Evolutionary conservation across 2,888 invertebrate genomes (phyloP).

Genomic region (Pachliopta kotzebuea): DNA sequence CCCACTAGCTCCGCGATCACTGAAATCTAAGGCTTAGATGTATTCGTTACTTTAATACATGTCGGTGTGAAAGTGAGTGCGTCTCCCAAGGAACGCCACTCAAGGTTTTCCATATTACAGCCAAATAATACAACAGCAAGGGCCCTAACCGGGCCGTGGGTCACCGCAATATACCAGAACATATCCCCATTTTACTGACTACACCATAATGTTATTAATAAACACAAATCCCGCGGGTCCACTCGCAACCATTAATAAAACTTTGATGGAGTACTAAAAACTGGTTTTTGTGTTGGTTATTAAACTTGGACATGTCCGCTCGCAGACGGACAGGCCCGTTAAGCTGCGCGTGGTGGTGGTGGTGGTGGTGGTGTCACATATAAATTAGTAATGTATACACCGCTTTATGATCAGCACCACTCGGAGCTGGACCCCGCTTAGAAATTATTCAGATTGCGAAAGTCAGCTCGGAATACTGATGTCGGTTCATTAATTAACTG

Average conservation of each 20-base stretch:
- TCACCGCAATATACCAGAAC: background rate
- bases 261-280: conserved; percentile 41
- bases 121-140: no score
- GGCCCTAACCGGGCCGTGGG: background rate
- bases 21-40: no score
- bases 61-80: no score
- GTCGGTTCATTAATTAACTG: no score
- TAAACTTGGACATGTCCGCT: conserved; percentile 42
- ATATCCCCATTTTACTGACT: background rate
- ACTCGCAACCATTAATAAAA: conserved; percentile 43
- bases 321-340: conserved; percentile 38
- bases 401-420: conserved; percentile 37
- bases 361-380: conserved; percentile 49
- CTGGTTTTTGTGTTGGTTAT: conserved; percentile 41
- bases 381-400: conserved; percentile 48
- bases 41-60: no score
- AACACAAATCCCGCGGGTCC: conserved; percentile 16
- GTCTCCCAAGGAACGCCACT: no score
- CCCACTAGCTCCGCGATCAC: no score
- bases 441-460: no score
- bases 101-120: no score
- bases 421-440: no score
- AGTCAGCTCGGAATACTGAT: no score
- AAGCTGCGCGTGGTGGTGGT: conserved; percentile 46
- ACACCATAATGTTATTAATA: conserved; percentile 19